phyloP scores from a whole-genome alignment of 2,888 invertebrate genomes.

The Macrophya alboannulata region DNA sequence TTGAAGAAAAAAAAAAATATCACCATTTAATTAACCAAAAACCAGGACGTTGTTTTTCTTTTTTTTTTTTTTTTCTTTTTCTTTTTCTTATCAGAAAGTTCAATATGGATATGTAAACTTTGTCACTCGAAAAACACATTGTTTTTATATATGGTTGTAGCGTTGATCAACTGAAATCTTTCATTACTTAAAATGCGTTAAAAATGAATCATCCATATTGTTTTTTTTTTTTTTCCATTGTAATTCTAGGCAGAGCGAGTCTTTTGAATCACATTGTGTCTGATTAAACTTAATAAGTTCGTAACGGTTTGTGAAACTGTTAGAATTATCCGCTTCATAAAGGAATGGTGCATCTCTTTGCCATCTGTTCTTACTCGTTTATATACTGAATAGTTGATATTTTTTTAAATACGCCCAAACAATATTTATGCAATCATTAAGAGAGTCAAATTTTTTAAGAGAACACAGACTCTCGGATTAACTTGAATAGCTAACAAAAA shows the following conservation, averaged over 20 bases:
- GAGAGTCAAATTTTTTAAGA: slow-evolving; percentile 7
- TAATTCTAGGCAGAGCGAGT: slow-evolving; percentile 25
- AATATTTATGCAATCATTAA: slow-evolving; percentile 19
- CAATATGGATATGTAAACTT: slow-evolving; percentile 3
- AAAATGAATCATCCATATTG: neutral
- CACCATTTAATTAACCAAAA: slow-evolving; percentile 30
- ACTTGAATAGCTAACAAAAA: neutral
- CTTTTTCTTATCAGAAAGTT: neutral
- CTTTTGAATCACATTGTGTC: slow-evolving; percentile 38
- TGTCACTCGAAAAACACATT: neutral
- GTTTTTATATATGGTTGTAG: slow-evolving; percentile 4
- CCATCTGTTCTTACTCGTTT: slow-evolving; percentile 25
- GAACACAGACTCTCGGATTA: neutral
- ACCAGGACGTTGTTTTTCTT: slow-evolving; percentile 17
- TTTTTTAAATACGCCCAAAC: slow-evolving; percentile 28
- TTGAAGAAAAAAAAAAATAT: slow-evolving; percentile 34
- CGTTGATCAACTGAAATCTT: neutral
- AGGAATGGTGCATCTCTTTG: slow-evolving; percentile 31
- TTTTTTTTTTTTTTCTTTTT: neutral
- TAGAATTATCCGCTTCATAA: neutral
- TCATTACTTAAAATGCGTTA: slow-evolving; percentile 1
- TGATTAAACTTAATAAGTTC: slow-evolving; percentile 35
- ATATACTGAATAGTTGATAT: slow-evolving; percentile 23
- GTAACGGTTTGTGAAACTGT: slow-evolving; percentile 1
- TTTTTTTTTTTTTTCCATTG: neutral